phyloP scores from a whole-genome alignment of 2,113 vertebrate genomes.

The Solea senegalensis region DNA sequence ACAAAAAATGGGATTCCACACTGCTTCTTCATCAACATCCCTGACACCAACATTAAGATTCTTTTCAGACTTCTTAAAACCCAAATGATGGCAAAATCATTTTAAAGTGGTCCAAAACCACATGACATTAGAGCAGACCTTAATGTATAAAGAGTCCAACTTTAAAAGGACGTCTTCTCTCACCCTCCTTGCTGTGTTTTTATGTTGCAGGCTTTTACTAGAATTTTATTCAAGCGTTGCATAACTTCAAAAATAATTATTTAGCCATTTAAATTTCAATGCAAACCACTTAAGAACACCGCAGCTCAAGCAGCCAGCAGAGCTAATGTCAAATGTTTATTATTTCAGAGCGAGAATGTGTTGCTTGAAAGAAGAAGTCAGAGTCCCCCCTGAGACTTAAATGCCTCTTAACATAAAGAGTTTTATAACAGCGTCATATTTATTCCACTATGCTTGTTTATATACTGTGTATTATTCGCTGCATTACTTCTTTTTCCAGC shows the following conservation, averaged over 20 bases:
- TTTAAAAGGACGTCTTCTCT: not conserved
- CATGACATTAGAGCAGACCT: too few species aligned
- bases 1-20: too few species aligned
- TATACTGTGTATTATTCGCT: not conserved
- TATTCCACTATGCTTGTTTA: slow-evolving; percentile 20
- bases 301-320: slow-evolving; percentile 7
- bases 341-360: slow-evolving; percentile 5
- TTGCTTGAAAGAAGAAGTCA: slow-evolving; percentile 7
- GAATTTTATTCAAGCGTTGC: slow-evolving; percentile 20
- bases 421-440: slow-evolving; percentile 13
- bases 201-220: not conserved
- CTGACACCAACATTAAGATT: too few species aligned
- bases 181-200: not conserved
- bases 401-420: slow-evolving; percentile 3
- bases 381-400: not conserved
- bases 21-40: too few species aligned
- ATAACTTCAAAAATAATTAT: slow-evolving; percentile 19
- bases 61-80: too few species aligned
- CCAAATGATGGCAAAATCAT: too few species aligned
- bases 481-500: slow-evolving; percentile 1
- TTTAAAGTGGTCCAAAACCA: too few species aligned
- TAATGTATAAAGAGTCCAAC: too few species aligned
- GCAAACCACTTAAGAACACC: slow-evolving; percentile 16
- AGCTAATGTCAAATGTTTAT: slow-evolving; percentile 18
- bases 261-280: slow-evolving; percentile 23